phyloP scores from a whole-genome alignment of 2,888 invertebrate species.

The Drosophila planitibia region DNA sequence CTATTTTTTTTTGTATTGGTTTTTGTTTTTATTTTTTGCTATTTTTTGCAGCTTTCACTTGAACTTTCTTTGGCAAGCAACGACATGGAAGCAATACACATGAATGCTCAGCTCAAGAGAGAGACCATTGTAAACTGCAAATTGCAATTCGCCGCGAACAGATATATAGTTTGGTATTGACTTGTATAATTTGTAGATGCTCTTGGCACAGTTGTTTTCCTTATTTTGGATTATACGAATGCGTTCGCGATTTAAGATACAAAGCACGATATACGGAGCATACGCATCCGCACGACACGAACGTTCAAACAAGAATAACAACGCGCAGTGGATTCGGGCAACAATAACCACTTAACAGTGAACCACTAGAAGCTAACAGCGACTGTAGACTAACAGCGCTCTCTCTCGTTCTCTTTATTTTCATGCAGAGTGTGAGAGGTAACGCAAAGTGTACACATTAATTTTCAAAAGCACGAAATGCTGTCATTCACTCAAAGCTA shows the following conservation, averaged over 20 bases:
- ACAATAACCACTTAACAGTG: background rate
- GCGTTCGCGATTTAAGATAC: constrained; percentile 7
- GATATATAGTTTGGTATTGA: constrained; percentile 8
- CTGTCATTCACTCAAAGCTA: background rate
- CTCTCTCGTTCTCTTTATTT: background rate
- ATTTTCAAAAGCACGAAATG: background rate
- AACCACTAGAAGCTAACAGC: background rate
- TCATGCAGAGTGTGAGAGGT: background rate
- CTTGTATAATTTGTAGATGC: constrained; percentile 24
- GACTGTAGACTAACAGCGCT: background rate
- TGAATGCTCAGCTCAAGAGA: constrained; percentile 9
- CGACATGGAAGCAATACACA: constrained; percentile 28
- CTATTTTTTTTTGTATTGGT: constrained; percentile 1
- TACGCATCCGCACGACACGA: background rate
- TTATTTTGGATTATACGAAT: constrained; percentile 9
- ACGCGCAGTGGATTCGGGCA: accelerated
- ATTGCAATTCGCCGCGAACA: constrained; percentile 15
- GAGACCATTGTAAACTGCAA: constrained; percentile 61
- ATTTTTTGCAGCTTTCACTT: constrained; percentile 53
- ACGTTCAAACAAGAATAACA: constrained; percentile 2
- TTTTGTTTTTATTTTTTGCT: constrained; percentile 1
- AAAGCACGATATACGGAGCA: constrained; percentile 6
- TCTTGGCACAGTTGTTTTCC: constrained; percentile 24
- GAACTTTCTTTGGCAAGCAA: constrained; percentile 47
- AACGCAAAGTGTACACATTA: background rate